phyloP scores from a whole-genome alignment of 1,140 invertebrate species.

The Thalassaphorura encarpata region DNA sequence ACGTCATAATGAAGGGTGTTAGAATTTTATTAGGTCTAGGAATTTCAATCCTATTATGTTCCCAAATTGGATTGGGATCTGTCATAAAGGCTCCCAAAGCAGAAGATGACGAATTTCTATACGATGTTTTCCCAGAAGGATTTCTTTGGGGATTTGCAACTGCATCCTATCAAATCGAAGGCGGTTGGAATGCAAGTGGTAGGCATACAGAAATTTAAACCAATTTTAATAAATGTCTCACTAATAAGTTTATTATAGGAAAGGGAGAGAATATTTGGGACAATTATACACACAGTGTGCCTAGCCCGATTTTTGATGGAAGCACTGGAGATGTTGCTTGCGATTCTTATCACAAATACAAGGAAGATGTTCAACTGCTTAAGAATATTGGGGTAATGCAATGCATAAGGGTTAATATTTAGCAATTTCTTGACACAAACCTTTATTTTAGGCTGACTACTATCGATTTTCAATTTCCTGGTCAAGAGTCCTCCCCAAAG shows the following conservation, averaged over 20 bases:
- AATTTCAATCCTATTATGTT: too few relatives aligned
- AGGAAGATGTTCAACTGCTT: constrained; percentile 41
- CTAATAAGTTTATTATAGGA: constrained; percentile 37
- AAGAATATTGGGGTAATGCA: constrained; percentile 41
- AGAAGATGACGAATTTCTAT: too few relatives aligned
- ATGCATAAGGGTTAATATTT: too few relatives aligned
- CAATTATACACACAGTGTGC: constrained; percentile 34
- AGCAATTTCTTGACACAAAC: too few relatives aligned
- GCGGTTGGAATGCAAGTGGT: constrained; percentile 52
- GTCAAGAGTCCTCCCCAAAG: constrained; percentile 36
- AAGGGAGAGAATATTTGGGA: constrained; percentile 48
- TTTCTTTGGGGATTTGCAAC: constrained; percentile 10
- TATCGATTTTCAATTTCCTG: constrained; percentile 39
- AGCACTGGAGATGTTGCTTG: constrained; percentile 48
- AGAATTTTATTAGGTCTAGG: too few relatives aligned
- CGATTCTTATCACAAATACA: constrained; percentile 47
- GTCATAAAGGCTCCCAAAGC: too few relatives aligned
- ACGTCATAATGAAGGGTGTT: too few relatives aligned
- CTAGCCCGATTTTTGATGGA: constrained; percentile 39
- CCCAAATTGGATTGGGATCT: too few relatives aligned
- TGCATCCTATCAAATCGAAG: constrained; percentile 49
- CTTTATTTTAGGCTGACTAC: constrained; percentile 21
- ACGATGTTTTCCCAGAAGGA: constrained; percentile 30
- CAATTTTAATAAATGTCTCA: constrained; percentile 34
- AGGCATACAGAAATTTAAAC: constrained; percentile 48